These are phyloP conservation scores for Troglohyphantes excavatus DNA, from an alignment of 2,888 invertebrate genomes.

Conservation along the genomic window DNA sequence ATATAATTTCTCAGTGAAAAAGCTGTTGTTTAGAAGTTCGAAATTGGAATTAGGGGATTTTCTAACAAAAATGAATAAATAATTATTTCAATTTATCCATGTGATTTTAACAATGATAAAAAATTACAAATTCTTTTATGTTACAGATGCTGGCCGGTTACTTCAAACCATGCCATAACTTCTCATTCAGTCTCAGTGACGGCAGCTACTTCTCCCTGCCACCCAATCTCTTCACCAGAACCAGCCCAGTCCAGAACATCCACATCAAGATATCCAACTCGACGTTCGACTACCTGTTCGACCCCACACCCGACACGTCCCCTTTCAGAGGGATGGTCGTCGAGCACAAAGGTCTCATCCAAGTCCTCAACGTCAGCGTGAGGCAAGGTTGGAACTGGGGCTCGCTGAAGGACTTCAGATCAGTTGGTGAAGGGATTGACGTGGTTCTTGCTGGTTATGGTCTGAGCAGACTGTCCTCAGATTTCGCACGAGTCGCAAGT, in stretches of 20 bases:
- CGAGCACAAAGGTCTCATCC: conserved; percentile 1
- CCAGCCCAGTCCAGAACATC: conserved; percentile 28
- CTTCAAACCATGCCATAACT: conserved; percentile 48
- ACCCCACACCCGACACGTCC: conserved; percentile 54
- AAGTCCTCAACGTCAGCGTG: conserved; percentile 13
- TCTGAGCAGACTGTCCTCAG: conserved; percentile 37
- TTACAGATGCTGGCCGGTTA: conserved; percentile 30
- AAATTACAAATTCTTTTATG: background rate
- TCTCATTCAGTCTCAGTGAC: conserved; percentile 25
- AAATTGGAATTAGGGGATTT: too few relatives aligned
- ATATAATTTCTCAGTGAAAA: background rate
- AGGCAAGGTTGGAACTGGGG: conserved; percentile 57
- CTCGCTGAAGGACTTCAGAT: conserved; percentile 24
- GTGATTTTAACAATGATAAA: too few relatives aligned
- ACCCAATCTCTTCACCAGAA: conserved; percentile 38
- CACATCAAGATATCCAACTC: conserved; percentile 41
- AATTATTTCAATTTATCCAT: too few relatives aligned
- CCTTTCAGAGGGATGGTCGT: conserved; percentile 53
- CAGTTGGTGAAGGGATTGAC: background rate
- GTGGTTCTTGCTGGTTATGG: conserved; percentile 8
- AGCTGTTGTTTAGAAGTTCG: background rate
- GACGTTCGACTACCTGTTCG: conserved; percentile 62
- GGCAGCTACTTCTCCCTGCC: conserved; percentile 52
- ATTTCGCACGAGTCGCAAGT: conserved; percentile 30
- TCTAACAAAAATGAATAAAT: too few relatives aligned